Base-by-base conservation (phyloP, 2,113 vertebrate genomes). In the Acrocephalus arundinaceus region DNA sequence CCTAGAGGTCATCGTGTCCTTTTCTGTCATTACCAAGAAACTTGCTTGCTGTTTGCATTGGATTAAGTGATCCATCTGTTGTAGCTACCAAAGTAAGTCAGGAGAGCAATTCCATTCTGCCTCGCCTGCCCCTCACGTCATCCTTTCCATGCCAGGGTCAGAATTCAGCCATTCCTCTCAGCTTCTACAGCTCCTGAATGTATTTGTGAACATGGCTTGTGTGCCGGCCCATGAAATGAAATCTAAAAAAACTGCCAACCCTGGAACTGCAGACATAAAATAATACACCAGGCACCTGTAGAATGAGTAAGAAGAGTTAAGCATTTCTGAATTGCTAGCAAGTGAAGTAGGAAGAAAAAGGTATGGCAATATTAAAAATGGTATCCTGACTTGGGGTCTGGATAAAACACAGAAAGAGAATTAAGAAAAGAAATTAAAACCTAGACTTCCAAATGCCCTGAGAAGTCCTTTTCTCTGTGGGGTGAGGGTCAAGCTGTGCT, bases 1-100 rank as follows among this genome's bases (percentile, higher is more conserved):
- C 96, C 95, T 96, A 92, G 90, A 96, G 93, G 94, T 96, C 94
- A 96, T 90, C 2, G 15, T 78, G 96, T 93, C 96, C 95, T 96
- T 95, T 95, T 81, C 63, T 90, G 85, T 80, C 75, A 81, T 75
- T 95, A 96, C 76, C 62, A 41, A 65, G 83, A 63, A 94, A 55
- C 85, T 93, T 43, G 58, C 77, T 92, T 2, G 58, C 83, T 92
- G 79, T 92, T 96, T 85, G 92, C 61, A 8, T 43, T 73, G 86
- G 41, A 30, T 94, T 91, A 87, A 75, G 68, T 35, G 93, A 93
- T 89, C 83, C 93, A 84, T 95, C 94, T 96, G 93, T 93, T 95
- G 76, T n/a, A 92, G 94, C 90, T 96, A 84, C 88, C 76, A 62
- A 61, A 55, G 22, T 67, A 67, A 78, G 70, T 68, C 76, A 43